These are phyloP conservation scores for Aporophyla lueneburgensis DNA, from an alignment of 2,888 invertebrate genomes.

Conservation along the genomic window DNA sequence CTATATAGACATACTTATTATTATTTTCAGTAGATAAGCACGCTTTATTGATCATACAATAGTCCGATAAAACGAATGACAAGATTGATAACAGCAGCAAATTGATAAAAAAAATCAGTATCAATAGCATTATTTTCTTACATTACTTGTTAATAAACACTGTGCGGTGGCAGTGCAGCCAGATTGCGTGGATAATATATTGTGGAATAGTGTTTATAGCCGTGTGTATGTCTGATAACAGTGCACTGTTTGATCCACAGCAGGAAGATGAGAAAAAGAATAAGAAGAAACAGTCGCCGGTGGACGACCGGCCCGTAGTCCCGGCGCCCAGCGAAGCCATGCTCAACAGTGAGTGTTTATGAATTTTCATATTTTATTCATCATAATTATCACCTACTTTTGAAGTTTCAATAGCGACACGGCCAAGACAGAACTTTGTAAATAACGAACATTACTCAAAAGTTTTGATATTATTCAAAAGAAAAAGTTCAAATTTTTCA, in stretches of 20 bases:
- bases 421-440: conserved; percentile 36
- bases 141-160: conserved; percentile 73
- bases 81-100: conserved; percentile 82
- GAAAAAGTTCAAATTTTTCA: conserved; percentile 44
- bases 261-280: conserved; percentile 88
- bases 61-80: conserved; percentile 81
- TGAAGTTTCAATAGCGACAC: conserved; percentile 20
- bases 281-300: conserved; percentile 87
- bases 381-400: conserved; percentile 38
- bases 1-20: conserved; percentile 58
- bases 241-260: conserved; percentile 79
- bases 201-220: conserved; percentile 64
- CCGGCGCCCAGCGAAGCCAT: conserved; percentile 89
- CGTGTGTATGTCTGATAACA: conserved; percentile 81
- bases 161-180: conserved; percentile 57
- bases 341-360: conserved; percentile 86
- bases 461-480: conserved; percentile 42
- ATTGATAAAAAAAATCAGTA: conserved; percentile 81
- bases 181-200: conserved; percentile 48
- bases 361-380: conserved; percentile 26
- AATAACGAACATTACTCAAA: conserved; percentile 51
- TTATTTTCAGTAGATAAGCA: conserved; percentile 68
- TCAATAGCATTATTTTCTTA: conserved; percentile 69
- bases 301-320: conserved; percentile 86
- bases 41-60: conserved; percentile 83